Base-by-base conservation (phyloP, 2,797 vertebrate genomes). In the Coluber constrictor region DNA sequence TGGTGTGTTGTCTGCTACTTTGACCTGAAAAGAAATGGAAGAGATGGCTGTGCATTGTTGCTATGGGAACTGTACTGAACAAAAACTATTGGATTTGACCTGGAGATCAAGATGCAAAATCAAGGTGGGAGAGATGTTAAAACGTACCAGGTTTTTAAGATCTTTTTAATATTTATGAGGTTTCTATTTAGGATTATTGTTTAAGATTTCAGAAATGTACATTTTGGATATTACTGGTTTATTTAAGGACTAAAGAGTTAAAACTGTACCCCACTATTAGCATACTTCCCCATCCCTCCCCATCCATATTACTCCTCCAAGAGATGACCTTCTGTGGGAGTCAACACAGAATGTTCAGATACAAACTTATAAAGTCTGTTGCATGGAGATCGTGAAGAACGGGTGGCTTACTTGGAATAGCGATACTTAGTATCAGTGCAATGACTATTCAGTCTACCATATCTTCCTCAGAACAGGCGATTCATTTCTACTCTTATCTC, bases 11-110 rank as follows among this genome's bases (percentile, higher is more conserved):
- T n/a, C 43, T 89, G 32, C 61, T 91, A 29, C n/a, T 61, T 61
- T 89, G 47, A 61, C 70, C 37, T 51, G 57, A 37, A 87, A 88
- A 61, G 13, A 25, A 63, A 32, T 51, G 23, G 47, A 61, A 54
- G 88, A 54, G 54, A 59, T 74, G 66, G 61, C 29, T 54, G 12
- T 60, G 51, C 90, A 74, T 55, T 70, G 92, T 88, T 94, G 86
- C 91, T 63, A 43, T 66, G 56, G 87, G 70, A 91, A 93, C 70
- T 10, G 32, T 47, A 59, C 57, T 79, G 90, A 93, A 91, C 29
- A 83, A 90, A 89, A 89, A 63, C 56, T 61, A 23, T 57, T 59
- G 70, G 88, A 32, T 89, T 93, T 91, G 70, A 12, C 90, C 87
- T 86, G 57, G 87, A 86, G 93, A 91, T 86, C 87, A 86, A 66